These are phyloP conservation scores for Mastacembelus armatus DNA, from an alignment of 2,797 vertebrate genomes.

Conservation along the genomic window DNA sequence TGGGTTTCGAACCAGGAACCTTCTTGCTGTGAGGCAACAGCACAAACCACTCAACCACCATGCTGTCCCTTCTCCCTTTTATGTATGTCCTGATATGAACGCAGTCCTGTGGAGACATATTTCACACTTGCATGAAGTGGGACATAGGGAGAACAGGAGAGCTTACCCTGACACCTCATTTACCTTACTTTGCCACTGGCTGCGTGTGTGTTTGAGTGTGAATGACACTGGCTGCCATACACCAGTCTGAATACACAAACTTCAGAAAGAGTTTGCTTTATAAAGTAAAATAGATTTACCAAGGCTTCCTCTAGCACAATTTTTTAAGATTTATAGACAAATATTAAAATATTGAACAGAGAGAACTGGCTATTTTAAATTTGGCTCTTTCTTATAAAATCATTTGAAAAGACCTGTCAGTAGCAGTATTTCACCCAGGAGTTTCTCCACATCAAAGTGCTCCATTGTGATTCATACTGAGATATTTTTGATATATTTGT, in stretches of 20 bases:
- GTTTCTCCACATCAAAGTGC: too few relatives aligned
- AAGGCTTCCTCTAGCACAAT: background rate
- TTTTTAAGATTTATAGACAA: background rate
- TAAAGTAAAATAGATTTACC: background rate
- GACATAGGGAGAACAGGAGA: background rate
- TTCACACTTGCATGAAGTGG: background rate
- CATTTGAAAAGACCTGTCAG: too few relatives aligned
- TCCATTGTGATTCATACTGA: too few relatives aligned
- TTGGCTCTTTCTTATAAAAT: too few relatives aligned
- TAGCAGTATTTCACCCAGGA: too few relatives aligned
- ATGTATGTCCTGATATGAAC: background rate
- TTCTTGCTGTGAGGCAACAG: too few relatives aligned
- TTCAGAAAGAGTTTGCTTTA: background rate
- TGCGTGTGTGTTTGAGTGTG: background rate
- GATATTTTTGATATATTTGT: too few relatives aligned
- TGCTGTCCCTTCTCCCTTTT: too few relatives aligned
- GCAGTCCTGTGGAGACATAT: background rate
- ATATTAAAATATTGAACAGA: background rate
- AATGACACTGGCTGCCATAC: slow-evolving; percentile 5
- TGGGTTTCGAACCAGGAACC: too few relatives aligned
- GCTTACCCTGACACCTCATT: background rate
- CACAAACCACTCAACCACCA: too few relatives aligned
- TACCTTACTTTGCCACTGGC: background rate
- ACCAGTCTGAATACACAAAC: background rate
- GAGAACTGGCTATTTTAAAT: too few relatives aligned